Evolutionary conservation across 1,140 invertebrate species (phyloP).

Genomic region (Mizuhopecten yessoensis): DNA sequence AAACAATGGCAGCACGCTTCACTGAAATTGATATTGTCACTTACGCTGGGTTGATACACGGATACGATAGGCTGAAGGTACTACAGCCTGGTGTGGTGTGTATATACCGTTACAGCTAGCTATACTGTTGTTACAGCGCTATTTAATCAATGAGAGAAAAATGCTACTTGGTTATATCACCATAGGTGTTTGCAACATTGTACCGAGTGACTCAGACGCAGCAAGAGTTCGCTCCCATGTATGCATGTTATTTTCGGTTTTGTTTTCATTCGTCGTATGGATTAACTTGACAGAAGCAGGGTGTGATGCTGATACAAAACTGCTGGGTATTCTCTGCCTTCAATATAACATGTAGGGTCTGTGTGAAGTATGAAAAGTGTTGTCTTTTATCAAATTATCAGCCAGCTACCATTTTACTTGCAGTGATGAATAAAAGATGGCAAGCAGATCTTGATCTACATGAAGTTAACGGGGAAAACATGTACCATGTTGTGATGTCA

Average conservation of each 20-base stretch:
- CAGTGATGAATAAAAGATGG: constrained; percentile 28
- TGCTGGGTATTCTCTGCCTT: not conserved
- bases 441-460: not conserved
- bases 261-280: constrained; percentile 4
- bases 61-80: not conserved
- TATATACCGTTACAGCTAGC: not conserved
- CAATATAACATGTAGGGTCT: not conserved
- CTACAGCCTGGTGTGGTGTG: not conserved
- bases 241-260: constrained; percentile 15
- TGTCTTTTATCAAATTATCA: constrained; percentile 10
- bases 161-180: constrained; percentile 30
- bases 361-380: constrained; percentile 23
- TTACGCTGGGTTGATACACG: not conserved
- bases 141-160: constrained; percentile 15
- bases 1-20: not conserved
- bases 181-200: constrained; percentile 13
- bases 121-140: not conserved
- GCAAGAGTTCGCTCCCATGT: not conserved
- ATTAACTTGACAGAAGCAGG: not conserved
- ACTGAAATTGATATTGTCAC: constrained; percentile 2
- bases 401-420: not conserved
- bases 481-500: not conserved
- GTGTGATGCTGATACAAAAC: not conserved
- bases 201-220: constrained; percentile 5
- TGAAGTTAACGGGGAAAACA: not conserved